These are phyloP conservation scores for Nemopilema nomurai DNA, from an alignment of 30 jellyfish, hydroid and myxozoan species.

Conservation along the genomic window DNA sequence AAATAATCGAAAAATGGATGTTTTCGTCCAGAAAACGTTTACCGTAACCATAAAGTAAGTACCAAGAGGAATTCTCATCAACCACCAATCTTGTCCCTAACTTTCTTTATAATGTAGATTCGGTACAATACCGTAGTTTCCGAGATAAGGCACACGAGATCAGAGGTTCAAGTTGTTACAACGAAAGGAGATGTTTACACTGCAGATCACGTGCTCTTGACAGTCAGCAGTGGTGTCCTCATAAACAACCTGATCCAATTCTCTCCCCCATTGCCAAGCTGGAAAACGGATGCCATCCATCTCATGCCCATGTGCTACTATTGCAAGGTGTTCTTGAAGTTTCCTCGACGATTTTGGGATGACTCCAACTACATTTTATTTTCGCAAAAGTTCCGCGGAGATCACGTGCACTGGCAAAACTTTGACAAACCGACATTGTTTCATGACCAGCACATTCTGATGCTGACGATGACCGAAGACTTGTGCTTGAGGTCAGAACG, in stretches of 20 bases:
- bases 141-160: constrained; percentile 20
- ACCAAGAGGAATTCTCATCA: too few species aligned
- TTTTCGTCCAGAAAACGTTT: too few species aligned
- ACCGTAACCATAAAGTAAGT: too few species aligned
- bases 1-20: too few species aligned
- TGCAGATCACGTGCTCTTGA: constrained; percentile 67
- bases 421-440: constrained; percentile 50
- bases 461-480: constrained; percentile 72
- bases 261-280: constrained; percentile 69
- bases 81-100: neutral
- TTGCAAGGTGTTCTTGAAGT: constrained; percentile 73
- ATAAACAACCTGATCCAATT: constrained; percentile 43
- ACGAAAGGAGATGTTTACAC: constrained; percentile 50
- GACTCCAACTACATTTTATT: constrained; percentile 66
- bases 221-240: constrained; percentile 75
- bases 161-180: constrained; percentile 25
- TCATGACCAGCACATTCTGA: constrained; percentile 34
- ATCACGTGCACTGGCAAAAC: constrained; percentile 76
- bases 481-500: constrained; percentile 49
- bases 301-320: constrained; percentile 56
- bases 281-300: constrained; percentile 75
- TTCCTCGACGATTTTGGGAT: constrained; percentile 84
- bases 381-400: constrained; percentile 50
- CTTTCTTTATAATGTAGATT: constrained; percentile 16
- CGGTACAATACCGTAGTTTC: constrained; percentile 35